Conservation (phyloP, 1,140 invertebrate species). For the Aleiodes sp. region DNA sequence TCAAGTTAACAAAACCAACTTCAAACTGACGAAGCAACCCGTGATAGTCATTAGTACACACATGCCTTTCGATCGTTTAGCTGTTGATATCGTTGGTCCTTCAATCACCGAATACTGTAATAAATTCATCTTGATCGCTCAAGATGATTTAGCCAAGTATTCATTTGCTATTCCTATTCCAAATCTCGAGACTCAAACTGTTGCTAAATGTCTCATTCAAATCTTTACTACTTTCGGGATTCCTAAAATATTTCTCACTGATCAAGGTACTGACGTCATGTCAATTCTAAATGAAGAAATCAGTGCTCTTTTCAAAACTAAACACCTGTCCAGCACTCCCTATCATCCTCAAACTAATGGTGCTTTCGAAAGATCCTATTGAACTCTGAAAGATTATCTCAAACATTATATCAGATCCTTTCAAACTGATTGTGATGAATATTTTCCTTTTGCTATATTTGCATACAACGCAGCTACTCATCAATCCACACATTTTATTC, state of each 20-base stretch:
- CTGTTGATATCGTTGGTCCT: too few relatives aligned
- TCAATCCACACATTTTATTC: neutral
- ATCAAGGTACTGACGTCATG: neutral
- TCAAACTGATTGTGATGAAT: neutral
- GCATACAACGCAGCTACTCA: conserved; percentile 51
- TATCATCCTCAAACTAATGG: neutral
- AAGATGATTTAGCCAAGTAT: too few relatives aligned
- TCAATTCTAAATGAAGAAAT: neutral
- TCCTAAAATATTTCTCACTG: conserved; percentile 34
- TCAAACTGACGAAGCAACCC: too few relatives aligned
- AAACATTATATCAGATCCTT: neutral
- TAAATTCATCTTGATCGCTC: too few relatives aligned
- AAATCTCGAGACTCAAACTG: too few relatives aligned
- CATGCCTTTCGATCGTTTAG: too few relatives aligned
- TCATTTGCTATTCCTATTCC: too few relatives aligned
- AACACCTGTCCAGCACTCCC: neutral
- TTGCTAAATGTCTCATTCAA: conserved; percentile 32
- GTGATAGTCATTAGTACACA: too few relatives aligned
- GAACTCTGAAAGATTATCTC: neutral
- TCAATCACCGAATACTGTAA: too few relatives aligned
- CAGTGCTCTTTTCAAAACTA: neutral
- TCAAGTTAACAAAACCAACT: conserved; percentile 36
- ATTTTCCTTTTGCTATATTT: conserved; percentile 43
- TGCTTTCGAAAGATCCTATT: too few relatives aligned
- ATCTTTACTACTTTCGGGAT: conserved; percentile 45